A percentile compares a stretch with the other conserved stretches of the same genome.
phyloP scores from a whole-genome alignment of 2,113 vertebrate species.

The Zapornia atra region DNA sequence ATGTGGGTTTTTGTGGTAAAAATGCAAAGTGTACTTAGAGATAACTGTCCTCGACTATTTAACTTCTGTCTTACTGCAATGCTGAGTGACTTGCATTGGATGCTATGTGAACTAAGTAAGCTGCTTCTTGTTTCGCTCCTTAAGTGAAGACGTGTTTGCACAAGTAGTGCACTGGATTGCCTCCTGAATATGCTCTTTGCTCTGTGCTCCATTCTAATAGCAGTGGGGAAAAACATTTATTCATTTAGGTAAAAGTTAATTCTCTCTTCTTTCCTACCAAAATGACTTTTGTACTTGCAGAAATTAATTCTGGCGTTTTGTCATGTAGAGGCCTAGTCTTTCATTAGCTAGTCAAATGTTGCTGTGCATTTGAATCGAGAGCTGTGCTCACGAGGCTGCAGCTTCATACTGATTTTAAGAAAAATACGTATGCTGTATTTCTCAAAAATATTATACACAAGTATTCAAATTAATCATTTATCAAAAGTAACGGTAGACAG shows the following conservation, averaged over 20 bases:
- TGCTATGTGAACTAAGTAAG: conserved; percentile 28
- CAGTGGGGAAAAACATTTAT: not conserved
- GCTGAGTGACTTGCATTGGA: conserved; percentile 54
- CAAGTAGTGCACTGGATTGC: not conserved
- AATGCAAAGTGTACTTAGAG: not conserved
- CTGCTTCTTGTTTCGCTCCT: not conserved
- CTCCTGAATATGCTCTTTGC: not conserved
- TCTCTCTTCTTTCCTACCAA: not conserved
- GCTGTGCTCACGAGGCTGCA: not conserved
- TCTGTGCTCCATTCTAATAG: not conserved
- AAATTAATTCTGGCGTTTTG: not conserved
- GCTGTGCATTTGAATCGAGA: not conserved
- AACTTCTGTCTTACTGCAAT: not conserved
- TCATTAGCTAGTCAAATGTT: not conserved
- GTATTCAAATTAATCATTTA: not conserved
- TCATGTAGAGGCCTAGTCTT: not conserved
- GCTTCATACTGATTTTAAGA: not conserved
- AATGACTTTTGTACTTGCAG: not conserved
- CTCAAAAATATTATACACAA: not conserved
- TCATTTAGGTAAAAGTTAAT: not conserved
- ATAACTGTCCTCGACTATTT: conserved; percentile 2
- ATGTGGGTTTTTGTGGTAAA: not conserved
- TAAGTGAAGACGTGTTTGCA: not conserved
- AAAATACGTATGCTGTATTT: not conserved
- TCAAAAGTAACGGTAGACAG: not conserved